Evolutionary conservation across 2,888 invertebrate genomes (phyloP).

Genomic region (Lamellibrachia satsuma): DNA sequence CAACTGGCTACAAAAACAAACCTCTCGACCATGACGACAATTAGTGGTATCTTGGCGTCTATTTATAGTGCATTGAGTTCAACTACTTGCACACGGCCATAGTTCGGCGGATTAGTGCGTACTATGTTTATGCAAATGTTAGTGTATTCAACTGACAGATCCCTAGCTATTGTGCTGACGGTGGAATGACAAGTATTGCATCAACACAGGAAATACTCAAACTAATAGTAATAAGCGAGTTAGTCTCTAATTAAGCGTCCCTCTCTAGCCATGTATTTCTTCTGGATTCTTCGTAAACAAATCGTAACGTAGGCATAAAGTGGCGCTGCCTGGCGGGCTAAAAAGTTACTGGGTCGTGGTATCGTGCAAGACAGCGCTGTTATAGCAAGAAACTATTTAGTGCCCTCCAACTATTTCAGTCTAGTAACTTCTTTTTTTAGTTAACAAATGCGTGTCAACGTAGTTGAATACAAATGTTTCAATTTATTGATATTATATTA

Average conservation of each 20-base stretch:
- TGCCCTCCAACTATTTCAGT: neutral
- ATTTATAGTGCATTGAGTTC: conserved; percentile 9
- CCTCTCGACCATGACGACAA: neutral
- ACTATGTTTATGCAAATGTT: neutral
- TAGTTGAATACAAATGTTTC: no score
- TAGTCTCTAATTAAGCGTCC: no score
- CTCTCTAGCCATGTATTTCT: neutral
- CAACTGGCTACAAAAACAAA: neutral
- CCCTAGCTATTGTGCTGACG: neutral
- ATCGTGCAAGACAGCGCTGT: neutral
- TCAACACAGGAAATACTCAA: neutral
- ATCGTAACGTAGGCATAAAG: neutral
- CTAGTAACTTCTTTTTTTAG: neutral
- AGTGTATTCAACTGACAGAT: neutral
- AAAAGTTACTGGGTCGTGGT: neutral
- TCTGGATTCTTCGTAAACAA: no score
- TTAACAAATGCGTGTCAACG: no score
- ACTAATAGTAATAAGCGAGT: neutral
- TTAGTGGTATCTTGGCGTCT: neutral
- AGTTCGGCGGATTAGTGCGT: neutral
- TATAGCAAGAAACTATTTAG: neutral
- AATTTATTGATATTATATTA: no score
- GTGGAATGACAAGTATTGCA: neutral
- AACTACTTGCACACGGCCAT: neutral
- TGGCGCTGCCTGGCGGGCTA: neutral